A percentile compares a stretch with the other conserved stretches of the same genome.
Evolutionary conservation across 2,888 invertebrate genomes (phyloP).

Genomic region (Agriopis marginaria): DNA sequence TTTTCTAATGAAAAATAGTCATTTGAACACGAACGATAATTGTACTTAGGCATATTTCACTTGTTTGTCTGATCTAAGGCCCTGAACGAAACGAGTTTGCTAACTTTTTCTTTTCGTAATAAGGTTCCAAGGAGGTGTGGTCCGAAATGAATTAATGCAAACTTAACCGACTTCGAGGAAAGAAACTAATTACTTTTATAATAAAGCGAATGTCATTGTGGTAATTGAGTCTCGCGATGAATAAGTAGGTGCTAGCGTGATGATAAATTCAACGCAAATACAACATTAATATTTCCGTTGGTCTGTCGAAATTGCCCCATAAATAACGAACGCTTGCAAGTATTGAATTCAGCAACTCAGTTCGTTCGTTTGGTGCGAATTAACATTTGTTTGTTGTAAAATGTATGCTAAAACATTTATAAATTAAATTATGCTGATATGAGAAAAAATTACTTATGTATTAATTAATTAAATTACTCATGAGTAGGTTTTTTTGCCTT

Average conservation of each 20-base stretch:
- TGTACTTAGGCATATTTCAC: too few species aligned
- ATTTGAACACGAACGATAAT: too few species aligned
- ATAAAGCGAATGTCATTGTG: conserved; percentile 68
- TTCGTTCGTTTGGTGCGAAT: conserved; percentile 25
- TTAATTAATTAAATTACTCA: too few species aligned
- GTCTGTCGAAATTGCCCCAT: conserved; percentile 44
- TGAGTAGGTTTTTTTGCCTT: neutral
- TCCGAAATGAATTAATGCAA: conserved; percentile 35
- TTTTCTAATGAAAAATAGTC: too few species aligned
- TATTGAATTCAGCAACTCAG: conserved; percentile 43
- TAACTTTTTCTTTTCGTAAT: conserved; percentile 38
- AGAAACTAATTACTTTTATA: conserved; percentile 70
- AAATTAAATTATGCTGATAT: conserved; percentile 1
- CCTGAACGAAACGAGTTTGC: conserved; percentile 12
- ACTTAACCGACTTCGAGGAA: conserved; percentile 53
- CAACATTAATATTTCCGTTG: conserved; percentile 47
- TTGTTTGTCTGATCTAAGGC: too few species aligned
- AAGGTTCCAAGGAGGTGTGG: conserved; percentile 40
- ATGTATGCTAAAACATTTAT: too few species aligned
- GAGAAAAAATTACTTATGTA: neutral
- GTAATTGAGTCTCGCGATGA: conserved; percentile 69
- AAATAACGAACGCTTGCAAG: conserved; percentile 41
- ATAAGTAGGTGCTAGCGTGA: conserved; percentile 71
- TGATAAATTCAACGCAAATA: conserved; percentile 73
- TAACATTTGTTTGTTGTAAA: conserved; percentile 19